Conservation (phyloP, 2,797 vertebrate species). For the Catharus ustulatus region DNA sequence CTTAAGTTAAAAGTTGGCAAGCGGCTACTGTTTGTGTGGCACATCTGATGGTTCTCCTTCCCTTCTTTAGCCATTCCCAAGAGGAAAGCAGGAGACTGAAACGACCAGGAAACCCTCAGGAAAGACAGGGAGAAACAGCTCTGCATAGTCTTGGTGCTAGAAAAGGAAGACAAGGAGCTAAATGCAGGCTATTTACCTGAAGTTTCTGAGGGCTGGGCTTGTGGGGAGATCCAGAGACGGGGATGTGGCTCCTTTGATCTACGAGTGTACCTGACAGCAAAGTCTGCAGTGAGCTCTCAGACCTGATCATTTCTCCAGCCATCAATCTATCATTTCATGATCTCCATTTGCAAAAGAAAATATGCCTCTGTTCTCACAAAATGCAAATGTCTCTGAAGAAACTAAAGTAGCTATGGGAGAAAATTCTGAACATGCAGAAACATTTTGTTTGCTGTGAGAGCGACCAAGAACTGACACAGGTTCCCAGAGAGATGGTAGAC, state of each 20-base stretch:
- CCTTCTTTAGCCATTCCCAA: neutral
- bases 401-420: neutral
- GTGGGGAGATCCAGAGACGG: neutral
- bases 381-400: neutral
- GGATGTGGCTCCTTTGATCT: neutral
- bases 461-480: neutral
- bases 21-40: neutral
- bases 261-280: fast-evolving
- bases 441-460: neutral
- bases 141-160: neutral
- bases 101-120: neutral
- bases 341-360: neutral
- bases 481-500: neutral
- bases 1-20: neutral
- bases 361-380: neutral
- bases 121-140: neutral
- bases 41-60: neutral
- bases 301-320: neutral
- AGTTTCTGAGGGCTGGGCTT: neutral
- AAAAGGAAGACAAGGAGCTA: neutral
- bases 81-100: neutral
- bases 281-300: neutral
- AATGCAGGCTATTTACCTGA: neutral
- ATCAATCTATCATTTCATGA: neutral
- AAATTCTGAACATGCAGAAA: neutral